Conservation (phyloP, 2,888 invertebrate species). For the Branchellion lobata region DNA sequence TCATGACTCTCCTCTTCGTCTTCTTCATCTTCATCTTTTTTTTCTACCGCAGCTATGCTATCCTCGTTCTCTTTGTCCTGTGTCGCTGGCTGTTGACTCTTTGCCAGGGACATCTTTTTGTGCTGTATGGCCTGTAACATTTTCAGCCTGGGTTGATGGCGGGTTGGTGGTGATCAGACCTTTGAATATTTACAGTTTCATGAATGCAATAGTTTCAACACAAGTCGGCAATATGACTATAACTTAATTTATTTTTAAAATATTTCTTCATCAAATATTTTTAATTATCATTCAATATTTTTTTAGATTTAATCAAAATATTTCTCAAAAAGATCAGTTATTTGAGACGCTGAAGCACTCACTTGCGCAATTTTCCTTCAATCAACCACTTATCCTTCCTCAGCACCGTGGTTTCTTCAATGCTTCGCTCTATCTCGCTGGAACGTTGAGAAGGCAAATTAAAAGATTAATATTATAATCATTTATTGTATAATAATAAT, state of each 20-base stretch:
- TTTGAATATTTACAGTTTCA: no score
- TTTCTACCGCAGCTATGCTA: conserved; percentile 64
- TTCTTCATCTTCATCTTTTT: conserved; percentile 57
- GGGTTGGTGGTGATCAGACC: no score
- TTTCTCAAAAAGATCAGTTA: background rate
- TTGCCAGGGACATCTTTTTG: conserved; percentile 41
- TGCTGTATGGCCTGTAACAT: conserved; percentile 49
- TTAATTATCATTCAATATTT: background rate
- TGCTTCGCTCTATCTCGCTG: conserved; percentile 81
- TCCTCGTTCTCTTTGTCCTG: conserved; percentile 50
- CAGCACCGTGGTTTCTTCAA: conserved; percentile 82
- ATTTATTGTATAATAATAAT: background rate
- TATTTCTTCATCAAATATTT: background rate
- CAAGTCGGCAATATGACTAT: no score
- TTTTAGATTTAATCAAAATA: background rate
- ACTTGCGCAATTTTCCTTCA: conserved; percentile 89
- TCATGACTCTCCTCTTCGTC: conserved; percentile 73
- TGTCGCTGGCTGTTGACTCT: conserved; percentile 18
- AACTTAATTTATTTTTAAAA: no score
- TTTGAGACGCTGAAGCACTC: conserved; percentile 62
- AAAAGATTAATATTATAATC: background rate
- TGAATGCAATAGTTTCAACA: no score
- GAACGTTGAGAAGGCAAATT: conserved; percentile 40
- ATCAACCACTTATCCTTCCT: conserved; percentile 87
- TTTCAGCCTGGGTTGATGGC: conserved; percentile 42